Percentiles rank a stretch among this genome's conserved stretches.
phyloP scores from a whole-genome alignment of 2,113 vertebrate species.

The Coptodon bakossiorum region DNA sequence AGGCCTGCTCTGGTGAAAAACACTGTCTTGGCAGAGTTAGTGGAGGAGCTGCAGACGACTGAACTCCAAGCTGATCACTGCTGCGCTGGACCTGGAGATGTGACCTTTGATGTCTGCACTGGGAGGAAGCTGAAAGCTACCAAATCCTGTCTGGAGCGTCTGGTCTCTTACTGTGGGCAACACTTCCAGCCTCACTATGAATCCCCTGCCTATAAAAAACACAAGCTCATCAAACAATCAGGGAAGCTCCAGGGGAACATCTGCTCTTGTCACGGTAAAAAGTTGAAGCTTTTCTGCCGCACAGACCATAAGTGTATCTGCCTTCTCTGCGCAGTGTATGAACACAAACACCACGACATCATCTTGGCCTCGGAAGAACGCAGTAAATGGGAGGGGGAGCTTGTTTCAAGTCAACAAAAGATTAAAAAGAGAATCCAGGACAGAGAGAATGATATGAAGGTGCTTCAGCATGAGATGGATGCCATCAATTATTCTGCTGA shows the following conservation, averaged over 20 bases:
- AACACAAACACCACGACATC: neutral
- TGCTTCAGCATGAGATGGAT: neutral
- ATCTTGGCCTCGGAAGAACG: neutral
- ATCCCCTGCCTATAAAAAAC: neutral
- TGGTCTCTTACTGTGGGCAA: neutral
- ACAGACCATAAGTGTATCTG: neutral
- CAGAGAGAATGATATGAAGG: neutral
- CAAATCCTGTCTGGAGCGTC: neutral
- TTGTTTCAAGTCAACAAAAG: neutral
- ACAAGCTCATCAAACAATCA: neutral
- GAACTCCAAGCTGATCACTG: neutral
- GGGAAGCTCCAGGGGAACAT: neutral
- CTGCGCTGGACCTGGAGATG: neutral
- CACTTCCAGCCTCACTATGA: neutral
- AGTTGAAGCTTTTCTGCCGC: neutral
- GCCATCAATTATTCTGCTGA: neutral
- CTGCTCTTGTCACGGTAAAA: neutral
- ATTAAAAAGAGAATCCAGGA: neutral
- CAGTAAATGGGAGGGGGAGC: neutral
- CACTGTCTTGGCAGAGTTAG: neutral
- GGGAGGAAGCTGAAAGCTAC: neutral
- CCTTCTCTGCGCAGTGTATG: neutral
- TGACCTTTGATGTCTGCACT: neutral
- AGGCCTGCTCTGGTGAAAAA: neutral
- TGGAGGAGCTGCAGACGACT: neutral